Base-by-base conservation (phyloP, 2,797 vertebrate species). In the Pipistrellus nathusii region DNA sequence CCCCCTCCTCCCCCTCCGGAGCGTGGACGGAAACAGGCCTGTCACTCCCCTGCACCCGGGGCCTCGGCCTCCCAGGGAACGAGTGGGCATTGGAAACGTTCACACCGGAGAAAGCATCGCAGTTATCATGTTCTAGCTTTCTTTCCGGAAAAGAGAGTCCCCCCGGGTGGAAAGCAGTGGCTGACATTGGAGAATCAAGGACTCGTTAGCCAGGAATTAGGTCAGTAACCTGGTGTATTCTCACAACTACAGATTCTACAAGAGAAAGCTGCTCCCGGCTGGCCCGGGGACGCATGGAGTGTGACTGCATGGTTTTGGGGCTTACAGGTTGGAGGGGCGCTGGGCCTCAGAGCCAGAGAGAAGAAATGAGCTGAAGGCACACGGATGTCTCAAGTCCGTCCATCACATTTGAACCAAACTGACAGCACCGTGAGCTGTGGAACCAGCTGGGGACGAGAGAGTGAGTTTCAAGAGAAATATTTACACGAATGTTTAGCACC, bases 401-500 rank as follows among this genome's bases (percentile, higher is more conserved):
- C 51, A 83, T 85, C 91, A 77, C 59, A 77, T 82, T 59, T 85
- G 77, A 91, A 62, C 59, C 92, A 88, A 95, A 92, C 21, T 59
- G 51, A 35, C 83, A 83, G 48, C n/a, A 82, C 48, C 85, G 3
- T 13, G 38, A 85, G 10, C 64, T 83, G 3, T 57, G 73, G 64
- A 85, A 75, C 85, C 7, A 46, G 59, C 15, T 12, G 6, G 46
- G n/a, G 51, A 95, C 68, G 38, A 94, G 48, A 85, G 76, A 64
- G 83, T 75, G 18, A 41, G 8, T 81, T 92, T 94, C 21, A 51
- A 59, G 94, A 88, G 64, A 94, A 92, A 90, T 73, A 77, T 68
- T 94, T 85, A 72, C 72, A 72, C 46, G 82, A 44, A 62, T 62
- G 59, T 62, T 30, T 95, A 94, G 64, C 68, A 53, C 44, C 6